Evolutionary conservation across 2,113 vertebrate species (phyloP).

Genomic region (Lepidothrix coronata): DNA sequence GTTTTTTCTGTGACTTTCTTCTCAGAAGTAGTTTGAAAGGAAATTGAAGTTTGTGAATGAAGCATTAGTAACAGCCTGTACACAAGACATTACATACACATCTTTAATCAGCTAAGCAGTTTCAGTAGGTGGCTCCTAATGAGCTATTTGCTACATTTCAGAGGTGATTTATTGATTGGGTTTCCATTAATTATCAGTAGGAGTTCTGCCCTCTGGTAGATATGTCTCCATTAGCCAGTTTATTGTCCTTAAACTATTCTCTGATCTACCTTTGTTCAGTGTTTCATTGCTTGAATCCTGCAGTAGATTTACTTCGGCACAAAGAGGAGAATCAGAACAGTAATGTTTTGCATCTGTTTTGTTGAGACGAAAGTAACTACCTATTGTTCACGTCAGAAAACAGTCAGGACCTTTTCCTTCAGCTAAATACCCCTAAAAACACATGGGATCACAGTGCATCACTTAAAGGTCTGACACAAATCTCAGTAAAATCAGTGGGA

Average conservation of each 20-base stretch:
- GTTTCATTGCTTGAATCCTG: background rate
- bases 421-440: background rate
- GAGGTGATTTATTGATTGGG: conserved; percentile 2
- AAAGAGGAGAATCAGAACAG: background rate
- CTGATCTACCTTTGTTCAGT: background rate
- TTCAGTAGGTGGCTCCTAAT: background rate
- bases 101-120: conserved; percentile 39
- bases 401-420: background rate
- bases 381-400: background rate
- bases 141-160: conserved; percentile 12
- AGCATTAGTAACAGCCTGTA: background rate
- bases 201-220: background rate
- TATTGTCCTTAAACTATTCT: background rate
- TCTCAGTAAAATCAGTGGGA: background rate
- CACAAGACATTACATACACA: background rate
- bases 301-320: background rate
- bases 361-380: background rate
- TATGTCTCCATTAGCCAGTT: background rate
- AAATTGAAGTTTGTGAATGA: conserved; percentile 33
- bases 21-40: conserved; percentile 26
- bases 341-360: background rate
- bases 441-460: background rate
- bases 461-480: background rate
- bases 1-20: background rate
- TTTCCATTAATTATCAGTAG: conserved; percentile 45